A percentile compares a stretch with the other conserved stretches of the same genome.
Evolutionary conservation across 2,113 vertebrate genomes (phyloP).

Genomic region (Brachyistius frenatus): DNA sequence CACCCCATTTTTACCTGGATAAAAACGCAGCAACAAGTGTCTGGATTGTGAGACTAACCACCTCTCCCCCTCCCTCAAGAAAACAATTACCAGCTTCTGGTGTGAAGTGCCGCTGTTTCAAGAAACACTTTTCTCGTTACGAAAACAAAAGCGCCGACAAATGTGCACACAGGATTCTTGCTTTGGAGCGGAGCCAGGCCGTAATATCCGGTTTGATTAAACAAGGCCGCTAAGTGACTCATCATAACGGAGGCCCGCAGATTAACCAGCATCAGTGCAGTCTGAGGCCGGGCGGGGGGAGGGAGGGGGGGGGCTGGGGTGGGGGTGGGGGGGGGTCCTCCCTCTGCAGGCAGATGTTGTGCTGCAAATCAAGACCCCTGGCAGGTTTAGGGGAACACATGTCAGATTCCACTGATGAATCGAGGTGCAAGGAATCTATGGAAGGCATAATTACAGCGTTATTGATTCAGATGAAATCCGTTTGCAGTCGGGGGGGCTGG

Average conservation of each 20-base stretch:
- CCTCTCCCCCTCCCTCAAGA: constrained; percentile 10
- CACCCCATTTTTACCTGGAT: not conserved
- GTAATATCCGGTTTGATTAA: constrained; percentile 73
- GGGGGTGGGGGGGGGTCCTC: constrained; percentile 11
- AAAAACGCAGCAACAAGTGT: not conserved
- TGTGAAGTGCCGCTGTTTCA: constrained; percentile 37
- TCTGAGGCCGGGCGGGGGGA: constrained; percentile 30
- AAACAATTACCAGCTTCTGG: constrained; percentile 34
- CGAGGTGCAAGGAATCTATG: constrained; percentile 59
- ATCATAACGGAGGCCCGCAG: constrained; percentile 63
- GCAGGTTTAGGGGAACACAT: constrained; percentile 72
- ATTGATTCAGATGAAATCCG: constrained; percentile 73
- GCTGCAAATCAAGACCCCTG: constrained; percentile 63
- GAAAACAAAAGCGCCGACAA: constrained; percentile 41
- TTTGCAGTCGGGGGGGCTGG: constrained; percentile 28
- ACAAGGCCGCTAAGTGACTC: constrained; percentile 70
- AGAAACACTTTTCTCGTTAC: constrained; percentile 33
- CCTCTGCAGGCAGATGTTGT: constrained; percentile 67
- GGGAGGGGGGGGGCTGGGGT: too few species aligned
- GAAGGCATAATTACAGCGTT: constrained; percentile 68
- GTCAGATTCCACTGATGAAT: constrained; percentile 75
- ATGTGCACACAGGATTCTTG: constrained; percentile 18
- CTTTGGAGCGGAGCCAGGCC: constrained; percentile 54
- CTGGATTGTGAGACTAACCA: not conserved
- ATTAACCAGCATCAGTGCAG: constrained; percentile 65